Percentiles rank a stretch among this genome's conserved stretches.
Evolutionary conservation across 2,797 vertebrate genomes (phyloP).

Genomic region (Gallinago stenura): DNA sequence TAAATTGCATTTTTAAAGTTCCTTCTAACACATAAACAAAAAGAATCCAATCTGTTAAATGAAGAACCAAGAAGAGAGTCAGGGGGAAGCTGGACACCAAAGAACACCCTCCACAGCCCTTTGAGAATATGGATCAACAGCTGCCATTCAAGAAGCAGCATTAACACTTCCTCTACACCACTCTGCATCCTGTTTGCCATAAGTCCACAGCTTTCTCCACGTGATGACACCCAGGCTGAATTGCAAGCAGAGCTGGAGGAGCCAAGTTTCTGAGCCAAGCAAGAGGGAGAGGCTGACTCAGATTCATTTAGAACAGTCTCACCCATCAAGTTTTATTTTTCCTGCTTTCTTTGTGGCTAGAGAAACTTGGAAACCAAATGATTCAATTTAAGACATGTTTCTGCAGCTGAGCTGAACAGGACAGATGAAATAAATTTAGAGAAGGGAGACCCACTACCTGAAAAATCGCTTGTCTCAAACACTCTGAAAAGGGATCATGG

Average conservation of each 20-base stretch:
- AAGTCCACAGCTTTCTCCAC: background rate
- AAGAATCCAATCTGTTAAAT: background rate
- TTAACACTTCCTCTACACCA: background rate
- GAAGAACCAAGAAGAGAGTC: background rate
- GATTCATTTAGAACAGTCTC: background rate
- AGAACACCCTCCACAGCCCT: background rate
- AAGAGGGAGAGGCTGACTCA: constrained; percentile 14
- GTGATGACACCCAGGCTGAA: background rate
- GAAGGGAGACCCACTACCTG: background rate
- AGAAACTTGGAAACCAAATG: background rate
- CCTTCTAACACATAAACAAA: background rate
- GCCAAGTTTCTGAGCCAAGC: constrained; percentile 25
- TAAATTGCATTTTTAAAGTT: background rate
- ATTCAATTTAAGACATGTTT: background rate
- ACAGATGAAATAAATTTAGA: background rate
- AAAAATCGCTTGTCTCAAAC: accelerated
- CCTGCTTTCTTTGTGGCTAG: background rate
- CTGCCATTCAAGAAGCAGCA: background rate
- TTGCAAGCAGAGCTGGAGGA: background rate
- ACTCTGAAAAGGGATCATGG: background rate
- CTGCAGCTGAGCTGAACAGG: background rate
- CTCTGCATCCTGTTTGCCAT: background rate
- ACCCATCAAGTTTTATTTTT: background rate
- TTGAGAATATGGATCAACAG: background rate
- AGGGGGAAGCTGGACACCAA: accelerated